Base-by-base conservation (phyloP, 2,888 invertebrate genomes). In the Nematopogon swammerdamellus region DNA sequence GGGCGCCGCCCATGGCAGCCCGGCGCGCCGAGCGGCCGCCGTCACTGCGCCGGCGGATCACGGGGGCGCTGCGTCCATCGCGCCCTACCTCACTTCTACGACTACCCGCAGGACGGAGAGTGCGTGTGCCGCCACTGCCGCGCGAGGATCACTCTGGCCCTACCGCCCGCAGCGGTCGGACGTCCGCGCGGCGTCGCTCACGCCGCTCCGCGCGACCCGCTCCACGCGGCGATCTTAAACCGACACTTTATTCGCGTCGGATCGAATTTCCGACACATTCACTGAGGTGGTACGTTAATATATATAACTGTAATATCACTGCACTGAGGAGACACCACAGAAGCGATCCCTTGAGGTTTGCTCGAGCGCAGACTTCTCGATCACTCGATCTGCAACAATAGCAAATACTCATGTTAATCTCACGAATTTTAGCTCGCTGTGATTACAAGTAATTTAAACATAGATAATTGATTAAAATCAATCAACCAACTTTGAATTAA, bases 41-140 rank as follows among this genome's bases (percentile, higher is more conserved):
- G 57, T 56, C 53, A 53, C 55, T 49, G 50, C 50, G 51, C 53
- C 49, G 54, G 47, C 48, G 48, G 44, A 52, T 52, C 52, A 50
- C 51, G 72, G 70, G 68, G 73, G 73, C 79, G 76, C 79, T 76
- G 75, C 77, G 76, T 73, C 76, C 76, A 74, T 74, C 69, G 74
- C 74, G 69, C 69, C 70, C 74, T 8, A 36, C 36, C 11, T n/a
- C n/a, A n/a, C n/a, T n/a, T n/a, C n/a, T n/a, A n/a, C 36, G 36
- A 25, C 25, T 25, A 25, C 25, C 25, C 25, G 25, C 25, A 25
- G 5, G 25, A 8, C 25, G n/a, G n/a, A n/a, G n/a, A n/a, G n/a
- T n/a, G 10, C 25, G 25, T 25, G 25, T 10, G 36, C 36, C 36
- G 11, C 6, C 14, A 14, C 36, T 8, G 6, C 8, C 36, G 4